phyloP scores from a whole-genome alignment of 2,797 vertebrate genomes.

The Fundulus diaphanus region DNA sequence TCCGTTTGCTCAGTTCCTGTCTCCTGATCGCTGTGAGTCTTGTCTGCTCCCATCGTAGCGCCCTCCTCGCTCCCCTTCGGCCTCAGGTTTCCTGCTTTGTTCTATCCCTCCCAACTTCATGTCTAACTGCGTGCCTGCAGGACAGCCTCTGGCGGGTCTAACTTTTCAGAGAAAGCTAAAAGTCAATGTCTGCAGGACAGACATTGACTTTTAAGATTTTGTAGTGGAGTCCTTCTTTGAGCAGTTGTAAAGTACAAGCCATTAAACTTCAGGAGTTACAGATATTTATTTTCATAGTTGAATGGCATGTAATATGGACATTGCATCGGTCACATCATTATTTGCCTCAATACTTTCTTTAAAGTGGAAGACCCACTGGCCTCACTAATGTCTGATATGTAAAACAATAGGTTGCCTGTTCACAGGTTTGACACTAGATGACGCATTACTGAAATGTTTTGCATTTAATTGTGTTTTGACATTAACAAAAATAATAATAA shows the following conservation, averaged over 20 bases:
- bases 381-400: conserved; percentile 13
- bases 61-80: conserved; percentile 15
- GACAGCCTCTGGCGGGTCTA: conserved; percentile 29
- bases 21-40: conserved; percentile 26
- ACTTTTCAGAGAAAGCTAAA: conserved; percentile 38
- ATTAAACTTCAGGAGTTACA: conserved; percentile 27
- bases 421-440: neutral
- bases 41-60: conserved; percentile 25
- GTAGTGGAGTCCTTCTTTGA: conserved; percentile 5
- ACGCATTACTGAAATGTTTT: neutral
- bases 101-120: conserved; percentile 26
- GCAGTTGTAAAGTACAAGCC: conserved; percentile 13
- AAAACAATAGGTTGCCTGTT: conserved; percentile 1
- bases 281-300: conserved; percentile 29
- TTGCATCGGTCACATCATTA: conserved; percentile 25
- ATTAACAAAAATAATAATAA: neutral
- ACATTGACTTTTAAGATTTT: too few species aligned
- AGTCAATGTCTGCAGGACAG: conserved; percentile 48
- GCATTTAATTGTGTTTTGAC: neutral
- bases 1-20: conserved; percentile 38
- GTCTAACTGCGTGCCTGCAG: conserved; percentile 24
- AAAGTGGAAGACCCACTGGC: conserved; percentile 6
- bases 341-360: conserved; percentile 17
- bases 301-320: conserved; percentile 19
- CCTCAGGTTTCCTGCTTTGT: conserved; percentile 25